Conservation (phyloP, 1,140 invertebrate genomes). For the Danaus plexippus region DNA sequence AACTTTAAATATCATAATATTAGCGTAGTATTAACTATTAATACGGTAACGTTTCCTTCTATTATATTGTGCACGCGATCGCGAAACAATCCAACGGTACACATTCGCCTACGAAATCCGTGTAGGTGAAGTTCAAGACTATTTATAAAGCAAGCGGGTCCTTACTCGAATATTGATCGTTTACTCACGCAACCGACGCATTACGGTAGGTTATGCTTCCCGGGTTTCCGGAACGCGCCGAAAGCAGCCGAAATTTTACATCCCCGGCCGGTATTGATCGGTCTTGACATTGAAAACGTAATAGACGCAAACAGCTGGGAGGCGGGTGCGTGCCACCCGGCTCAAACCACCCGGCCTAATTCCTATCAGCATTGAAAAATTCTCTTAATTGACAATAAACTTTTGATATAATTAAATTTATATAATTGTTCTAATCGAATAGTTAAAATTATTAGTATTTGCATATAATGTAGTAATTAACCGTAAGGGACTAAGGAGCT, state of each 20-base stretch:
- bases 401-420: too few species aligned
- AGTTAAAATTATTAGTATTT: too few species aligned
- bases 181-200: constrained; percentile 56
- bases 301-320: constrained; percentile 70
- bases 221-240: constrained; percentile 54
- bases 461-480: constrained; percentile 55
- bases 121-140: constrained; percentile 67
- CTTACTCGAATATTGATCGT: constrained; percentile 65
- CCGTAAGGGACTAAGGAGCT: constrained; percentile 30
- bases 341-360: background rate
- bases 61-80: constrained; percentile 20
- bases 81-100: constrained; percentile 24
- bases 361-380: too few species aligned
- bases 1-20: too few species aligned
- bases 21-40: too few species aligned
- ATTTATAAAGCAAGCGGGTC: constrained; percentile 64
- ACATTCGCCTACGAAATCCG: constrained; percentile 53
- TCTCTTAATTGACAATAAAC: too few species aligned
- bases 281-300: constrained; percentile 73
- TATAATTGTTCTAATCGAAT: too few species aligned
- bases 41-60: too few species aligned
- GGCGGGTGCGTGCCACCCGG: constrained; percentile 44
- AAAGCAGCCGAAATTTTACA: constrained; percentile 65
- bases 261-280: constrained; percentile 69
- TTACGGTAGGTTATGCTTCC: constrained; percentile 65